Conservation (phyloP, 2,797 vertebrate genomes). For the Epinephelus awoara region DNA sequence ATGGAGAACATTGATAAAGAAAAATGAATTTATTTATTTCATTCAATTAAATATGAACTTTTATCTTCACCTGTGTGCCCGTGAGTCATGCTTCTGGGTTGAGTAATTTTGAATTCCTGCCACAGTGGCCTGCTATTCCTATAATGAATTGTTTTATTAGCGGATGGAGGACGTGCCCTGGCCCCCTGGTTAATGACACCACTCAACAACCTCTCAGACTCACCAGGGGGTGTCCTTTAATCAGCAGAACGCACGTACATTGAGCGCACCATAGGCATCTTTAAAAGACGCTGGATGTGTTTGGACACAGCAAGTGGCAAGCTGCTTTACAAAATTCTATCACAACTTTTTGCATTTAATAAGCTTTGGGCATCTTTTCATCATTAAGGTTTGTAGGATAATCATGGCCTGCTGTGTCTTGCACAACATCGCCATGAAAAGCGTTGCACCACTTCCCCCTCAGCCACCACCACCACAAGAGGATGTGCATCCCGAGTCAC, state of each 20-base stretch:
- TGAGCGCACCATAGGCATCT: background rate
- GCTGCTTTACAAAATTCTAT: no score
- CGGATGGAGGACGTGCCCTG: constrained; percentile 19
- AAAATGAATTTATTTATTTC: no score
- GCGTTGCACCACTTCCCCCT: no score
- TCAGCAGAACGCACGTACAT: background rate
- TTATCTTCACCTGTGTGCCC: background rate
- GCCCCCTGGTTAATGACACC: constrained; percentile 45
- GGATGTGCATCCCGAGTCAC: no score
- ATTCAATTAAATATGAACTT: background rate
- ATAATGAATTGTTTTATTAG: constrained; percentile 33
- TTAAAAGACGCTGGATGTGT: background rate
- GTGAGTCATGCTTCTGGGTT: background rate
- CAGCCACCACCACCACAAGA: no score
- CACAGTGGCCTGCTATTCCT: constrained; percentile 20
- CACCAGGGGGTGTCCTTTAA: constrained; percentile 11
- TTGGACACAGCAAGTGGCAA: no score
- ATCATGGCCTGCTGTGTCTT: no score
- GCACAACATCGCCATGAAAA: no score
- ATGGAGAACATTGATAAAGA: no score
- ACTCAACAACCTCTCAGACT: constrained; percentile 27
- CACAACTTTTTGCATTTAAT: no score
- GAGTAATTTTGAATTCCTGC: constrained; percentile 3
- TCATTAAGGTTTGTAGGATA: no score
- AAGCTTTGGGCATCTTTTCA: no score